Evolutionary conservation across 1,140 invertebrate species (phyloP).

Genomic region (Radopholus similis): DNA sequence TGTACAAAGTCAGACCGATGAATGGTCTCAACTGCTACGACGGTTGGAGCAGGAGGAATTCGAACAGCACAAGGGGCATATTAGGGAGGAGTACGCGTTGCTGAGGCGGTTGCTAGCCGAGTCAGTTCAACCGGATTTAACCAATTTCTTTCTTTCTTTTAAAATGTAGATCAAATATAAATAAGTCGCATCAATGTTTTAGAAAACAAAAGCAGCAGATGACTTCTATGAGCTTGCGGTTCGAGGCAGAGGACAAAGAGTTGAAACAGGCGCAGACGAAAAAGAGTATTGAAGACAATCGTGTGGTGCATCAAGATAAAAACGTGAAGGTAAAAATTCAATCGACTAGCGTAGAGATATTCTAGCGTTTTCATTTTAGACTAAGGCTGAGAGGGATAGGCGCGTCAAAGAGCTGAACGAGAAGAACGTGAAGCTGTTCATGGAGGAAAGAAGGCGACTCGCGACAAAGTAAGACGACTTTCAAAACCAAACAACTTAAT

Average conservation of each 20-base stretch:
- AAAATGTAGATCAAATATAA: background rate
- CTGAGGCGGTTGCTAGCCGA: constrained; percentile 64
- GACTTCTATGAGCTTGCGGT: constrained; percentile 82
- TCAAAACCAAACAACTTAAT: constrained; percentile 2
- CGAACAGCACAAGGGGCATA: constrained; percentile 50
- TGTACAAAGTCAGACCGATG: constrained; percentile 80
- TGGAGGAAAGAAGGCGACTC: constrained; percentile 83
- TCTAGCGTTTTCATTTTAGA: constrained; percentile 69
- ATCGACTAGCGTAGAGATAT: background rate
- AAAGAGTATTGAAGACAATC: constrained; percentile 89
- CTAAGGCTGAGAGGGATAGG: constrained; percentile 89
- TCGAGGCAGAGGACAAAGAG: constrained; percentile 89
- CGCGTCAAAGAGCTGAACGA: constrained; percentile 85
- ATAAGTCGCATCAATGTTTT: constrained; percentile 63
- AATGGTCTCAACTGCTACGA: constrained; percentile 86
- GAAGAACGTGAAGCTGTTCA: constrained; percentile 97
- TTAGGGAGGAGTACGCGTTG: constrained; percentile 79
- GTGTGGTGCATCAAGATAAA: constrained; percentile 60
- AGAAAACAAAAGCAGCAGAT: constrained; percentile 80
- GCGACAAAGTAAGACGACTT: constrained; percentile 17
- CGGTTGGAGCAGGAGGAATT: constrained; percentile 69
- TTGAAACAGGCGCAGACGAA: constrained; percentile 91
- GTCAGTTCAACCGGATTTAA: too few relatives aligned
- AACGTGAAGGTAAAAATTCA: constrained; percentile 4
- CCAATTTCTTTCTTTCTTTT: too few relatives aligned